Conservation (phyloP, 2,113 vertebrate genomes). For the Alouatta palliata region DNA sequence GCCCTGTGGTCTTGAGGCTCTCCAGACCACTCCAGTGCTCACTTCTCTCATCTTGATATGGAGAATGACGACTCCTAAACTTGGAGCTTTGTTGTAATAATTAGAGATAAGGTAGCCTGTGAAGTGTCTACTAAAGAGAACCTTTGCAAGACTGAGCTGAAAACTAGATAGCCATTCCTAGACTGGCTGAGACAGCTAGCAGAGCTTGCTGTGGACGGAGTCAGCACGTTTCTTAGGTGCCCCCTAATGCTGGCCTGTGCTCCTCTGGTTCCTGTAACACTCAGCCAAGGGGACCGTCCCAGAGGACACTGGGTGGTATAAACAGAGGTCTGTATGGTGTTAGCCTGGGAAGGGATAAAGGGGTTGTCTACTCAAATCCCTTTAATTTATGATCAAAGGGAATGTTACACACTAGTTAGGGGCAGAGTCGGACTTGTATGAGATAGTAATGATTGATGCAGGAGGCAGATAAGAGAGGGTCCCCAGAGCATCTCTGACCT, state of each 20-base stretch:
- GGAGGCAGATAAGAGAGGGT: too few species aligned
- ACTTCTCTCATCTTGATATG: not conserved
- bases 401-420: not conserved
- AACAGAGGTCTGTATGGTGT: not conserved
- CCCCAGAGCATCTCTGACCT: too few species aligned
- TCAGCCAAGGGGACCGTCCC: not conserved
- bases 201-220: not conserved
- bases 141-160: not conserved
- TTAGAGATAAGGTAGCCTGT: not conserved
- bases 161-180: not conserved
- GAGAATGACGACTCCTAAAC: too few species aligned
- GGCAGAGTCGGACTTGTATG: not conserved
- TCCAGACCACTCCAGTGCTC: not conserved
- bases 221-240: too few species aligned
- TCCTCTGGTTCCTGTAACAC: not conserved
- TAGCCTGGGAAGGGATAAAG: not conserved
- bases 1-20: not conserved
- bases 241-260: not conserved
- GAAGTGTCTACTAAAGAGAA: not conserved
- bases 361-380: not conserved
- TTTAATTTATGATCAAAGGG: not conserved
- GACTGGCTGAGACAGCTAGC: not conserved
- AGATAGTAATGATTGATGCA: not conserved
- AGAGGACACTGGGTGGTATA: not conserved
- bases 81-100: not conserved